These are phyloP conservation scores for Trichoplusia ni DNA, from an alignment of 1,140 invertebrate species.

Conservation along the genomic window DNA sequence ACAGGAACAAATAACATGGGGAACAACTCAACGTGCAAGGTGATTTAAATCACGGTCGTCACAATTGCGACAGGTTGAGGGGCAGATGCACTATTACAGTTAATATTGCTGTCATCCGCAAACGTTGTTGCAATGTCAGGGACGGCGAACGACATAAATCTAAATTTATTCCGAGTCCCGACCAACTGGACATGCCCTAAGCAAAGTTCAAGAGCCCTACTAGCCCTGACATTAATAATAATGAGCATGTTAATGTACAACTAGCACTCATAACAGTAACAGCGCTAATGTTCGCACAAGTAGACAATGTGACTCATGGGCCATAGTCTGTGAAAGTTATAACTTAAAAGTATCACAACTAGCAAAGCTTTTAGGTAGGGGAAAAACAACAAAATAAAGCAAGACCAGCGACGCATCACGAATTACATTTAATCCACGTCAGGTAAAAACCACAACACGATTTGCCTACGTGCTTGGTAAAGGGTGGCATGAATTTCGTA, in stretches of 20 bases:
- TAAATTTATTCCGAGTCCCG: neutral
- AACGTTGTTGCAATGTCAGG: conserved; percentile 47
- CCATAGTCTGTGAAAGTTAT: neutral
- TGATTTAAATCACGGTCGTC: conserved; percentile 71
- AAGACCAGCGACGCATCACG: conserved; percentile 15
- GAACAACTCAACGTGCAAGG: conserved; percentile 55
- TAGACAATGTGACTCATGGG: neutral
- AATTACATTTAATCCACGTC: conserved; percentile 27
- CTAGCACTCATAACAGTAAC: neutral
- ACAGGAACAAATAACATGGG: conserved; percentile 9
- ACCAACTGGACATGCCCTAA: neutral
- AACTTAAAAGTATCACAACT: neutral
- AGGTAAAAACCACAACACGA: conserved; percentile 27
- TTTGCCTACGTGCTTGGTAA: conserved; percentile 20
- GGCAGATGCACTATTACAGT: conserved; percentile 51
- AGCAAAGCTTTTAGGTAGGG: neutral
- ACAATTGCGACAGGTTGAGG: conserved; percentile 63
- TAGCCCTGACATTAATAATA: neutral
- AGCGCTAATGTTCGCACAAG: neutral
- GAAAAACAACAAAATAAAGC: neutral
- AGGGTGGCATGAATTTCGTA: neutral
- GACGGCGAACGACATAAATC: conserved; percentile 10
- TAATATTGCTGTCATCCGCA: conserved; percentile 53
- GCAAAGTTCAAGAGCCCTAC: neutral
- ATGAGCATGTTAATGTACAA: neutral